Evolutionary conservation across 2,113 vertebrate genomes (phyloP).

Genomic region (Psittacus erithacus): DNA sequence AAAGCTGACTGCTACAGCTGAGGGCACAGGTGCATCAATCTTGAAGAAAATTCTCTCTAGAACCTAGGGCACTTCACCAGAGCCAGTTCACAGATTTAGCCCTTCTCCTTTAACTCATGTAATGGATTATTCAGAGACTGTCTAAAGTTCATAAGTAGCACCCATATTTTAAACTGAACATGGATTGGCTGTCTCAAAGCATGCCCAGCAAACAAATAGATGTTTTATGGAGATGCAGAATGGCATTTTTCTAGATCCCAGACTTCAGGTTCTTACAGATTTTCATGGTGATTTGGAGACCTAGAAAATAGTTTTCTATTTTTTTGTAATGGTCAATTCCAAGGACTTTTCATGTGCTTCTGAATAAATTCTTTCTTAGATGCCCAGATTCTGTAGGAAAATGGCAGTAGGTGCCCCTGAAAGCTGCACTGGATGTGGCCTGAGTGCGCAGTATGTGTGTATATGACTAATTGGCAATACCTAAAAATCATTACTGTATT

Average conservation of each 20-base stretch:
- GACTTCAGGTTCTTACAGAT: neutral
- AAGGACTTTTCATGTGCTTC: neutral
- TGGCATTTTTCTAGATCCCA: neutral
- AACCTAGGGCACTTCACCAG: neutral
- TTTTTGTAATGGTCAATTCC: neutral
- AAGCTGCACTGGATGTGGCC: neutral
- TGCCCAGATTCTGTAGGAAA: neutral
- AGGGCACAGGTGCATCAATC: neutral
- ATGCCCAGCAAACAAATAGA: neutral
- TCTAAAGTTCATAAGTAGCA: neutral
- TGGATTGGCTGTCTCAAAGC: neutral
- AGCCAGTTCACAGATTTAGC: neutral
- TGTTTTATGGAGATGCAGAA: neutral
- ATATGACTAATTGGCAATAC: neutral
- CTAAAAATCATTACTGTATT: constrained; percentile 22
- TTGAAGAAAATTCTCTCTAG: neutral
- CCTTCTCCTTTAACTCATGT: neutral
- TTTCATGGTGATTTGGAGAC: neutral
- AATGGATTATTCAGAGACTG: neutral
- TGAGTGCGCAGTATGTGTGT: neutral
- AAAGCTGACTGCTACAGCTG: neutral
- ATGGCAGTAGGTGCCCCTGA: neutral
- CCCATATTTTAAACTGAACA: neutral
- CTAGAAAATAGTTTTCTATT: neutral
- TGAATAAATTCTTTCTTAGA: neutral